Base-by-base conservation (phyloP, 1,140 invertebrate genomes). In the Drosophila sp. region DNA sequence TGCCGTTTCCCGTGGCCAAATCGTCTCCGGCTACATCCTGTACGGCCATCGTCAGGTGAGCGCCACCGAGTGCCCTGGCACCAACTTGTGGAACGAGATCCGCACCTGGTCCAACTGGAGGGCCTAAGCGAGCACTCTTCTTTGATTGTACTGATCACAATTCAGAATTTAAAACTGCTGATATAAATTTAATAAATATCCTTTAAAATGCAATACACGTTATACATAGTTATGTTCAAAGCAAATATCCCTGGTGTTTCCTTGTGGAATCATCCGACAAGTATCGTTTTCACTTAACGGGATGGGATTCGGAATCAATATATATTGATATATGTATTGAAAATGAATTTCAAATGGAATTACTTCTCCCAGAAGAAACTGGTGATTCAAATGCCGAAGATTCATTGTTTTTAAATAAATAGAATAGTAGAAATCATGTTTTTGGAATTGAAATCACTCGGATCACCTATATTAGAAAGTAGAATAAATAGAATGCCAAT, bases 21-120 rank as follows among this genome's bases (percentile, higher is more conserved):
- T 96, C 25, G 80, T 84, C 3, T 63, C 91, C 1, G 90, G 95
- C 57, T 96, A 96, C 78, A 94, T 92, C 43, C 90, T 96, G 8
- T 80, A 95, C 5, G 95, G 95, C 0, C 95, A 96, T 76, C 92
- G 95, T 50, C 95, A 96, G 92, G 93, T 95, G 0, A 78, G 93
- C 16, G 90, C 92, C 2, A 96, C 96, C 0, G 93, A 94, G 57
- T 96, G 95, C 87, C 96, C 96, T 1, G 96, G 96, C 9, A 92
- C 94, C 9, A 91, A 92, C 0, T 89, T 96, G 6, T 96, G 93
- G 77, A 80, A 93, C 1, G 93, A 94, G 61, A 94, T 96, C 16
- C 90, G 93, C 54, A 94, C 82, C 2, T 96, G 95, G 95, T 78
- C 93, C 3, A 93, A 96, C 78, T 96, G 89, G 89, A 86, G 71